Evolutionary conservation across 2,888 invertebrate species (phyloP), one percentile per base, ranked within the genome.

Genomic region (Allygus modestus): DNA sequence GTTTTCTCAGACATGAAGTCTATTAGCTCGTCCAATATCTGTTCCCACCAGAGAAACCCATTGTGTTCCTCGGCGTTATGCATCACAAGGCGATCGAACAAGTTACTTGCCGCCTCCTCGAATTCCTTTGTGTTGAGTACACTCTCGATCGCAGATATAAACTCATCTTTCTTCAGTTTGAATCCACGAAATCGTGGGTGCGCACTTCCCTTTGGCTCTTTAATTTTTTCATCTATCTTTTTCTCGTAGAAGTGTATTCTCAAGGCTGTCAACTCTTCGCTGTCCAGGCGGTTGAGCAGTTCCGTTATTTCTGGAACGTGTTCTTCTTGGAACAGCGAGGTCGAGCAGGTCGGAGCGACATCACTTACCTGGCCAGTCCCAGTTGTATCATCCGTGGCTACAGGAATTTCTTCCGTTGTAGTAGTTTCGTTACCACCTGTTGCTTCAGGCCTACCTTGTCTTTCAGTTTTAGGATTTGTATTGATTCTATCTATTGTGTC

Each of bases 221-320:
- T 43, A 37, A 54, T 54, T 23, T 71, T 83, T 33, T 83, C 83
- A 54, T 83, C 83, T 20, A 46, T n/a, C 41, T 54, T 54, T 58
- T 71, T 54, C 54, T 73, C 96, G 81, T 96, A 96, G 28, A 96
- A 96, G 87, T 96, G 94, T 88, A 96, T 94, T 88, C 96, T 93
- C 84, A 96, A 92, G 88, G 96, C 96, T 81, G 96, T 96, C 92
- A 96, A 96, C 92, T 96, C 96, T 91, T 95, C 96, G 4, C 90
- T 90, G 73, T 96, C 96, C 89, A 96, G 94, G 95, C 96, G 96
- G 85, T 95, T 86, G 65, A 88, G 31, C 11, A 88, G 71, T 31
- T 87, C 87, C 58, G 46, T 17, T 79, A 83, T 71, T 12, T 41
- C 71, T n/a, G 65, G 61, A 28, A 85, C 46, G 54, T 54, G 23